Evolutionary conservation across 2,113 vertebrate species (phyloP).

Genomic region (Clarias macrocephalus): DNA sequence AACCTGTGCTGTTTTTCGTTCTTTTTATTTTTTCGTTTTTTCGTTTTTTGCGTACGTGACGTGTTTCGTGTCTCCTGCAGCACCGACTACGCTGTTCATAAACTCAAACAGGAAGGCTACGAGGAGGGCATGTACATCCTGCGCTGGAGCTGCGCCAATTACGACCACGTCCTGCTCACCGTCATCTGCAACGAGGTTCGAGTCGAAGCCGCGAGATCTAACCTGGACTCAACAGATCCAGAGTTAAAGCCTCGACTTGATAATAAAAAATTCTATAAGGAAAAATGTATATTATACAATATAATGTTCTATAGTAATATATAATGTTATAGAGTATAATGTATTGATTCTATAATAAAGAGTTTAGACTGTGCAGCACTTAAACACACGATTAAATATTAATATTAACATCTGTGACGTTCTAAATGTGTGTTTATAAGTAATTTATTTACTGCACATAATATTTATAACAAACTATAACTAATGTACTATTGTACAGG

Average conservation of each 20-base stretch:
- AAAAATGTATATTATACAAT: no score
- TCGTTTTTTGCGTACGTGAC: neutral
- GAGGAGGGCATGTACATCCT: constrained; percentile 83
- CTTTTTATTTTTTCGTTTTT: neutral
- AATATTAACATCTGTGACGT: no score
- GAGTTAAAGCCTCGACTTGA: neutral
- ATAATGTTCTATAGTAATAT: no score
- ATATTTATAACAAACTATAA: no score
- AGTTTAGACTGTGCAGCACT: neutral
- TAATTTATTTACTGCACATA: no score
- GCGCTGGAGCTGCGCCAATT: constrained; percentile 84
- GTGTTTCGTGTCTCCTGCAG: constrained; percentile 61
- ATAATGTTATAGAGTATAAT: no score
- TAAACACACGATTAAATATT: no score
- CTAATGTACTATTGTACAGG: no score
- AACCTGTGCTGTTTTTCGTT: constrained; percentile 25
- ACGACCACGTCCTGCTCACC: constrained; percentile 85
- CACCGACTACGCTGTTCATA: constrained; percentile 83
- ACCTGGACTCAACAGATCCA: neutral
- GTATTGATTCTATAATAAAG: no score
- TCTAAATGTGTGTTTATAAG: no score
- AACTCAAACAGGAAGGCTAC: constrained; percentile 79
- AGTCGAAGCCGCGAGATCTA: constrained; percentile 62
- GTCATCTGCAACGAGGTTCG: constrained; percentile 75
- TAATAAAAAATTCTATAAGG: no score